phyloP scores from a whole-genome alignment of 2,113 vertebrate genomes.

The Oreocharis arfaki region DNA sequence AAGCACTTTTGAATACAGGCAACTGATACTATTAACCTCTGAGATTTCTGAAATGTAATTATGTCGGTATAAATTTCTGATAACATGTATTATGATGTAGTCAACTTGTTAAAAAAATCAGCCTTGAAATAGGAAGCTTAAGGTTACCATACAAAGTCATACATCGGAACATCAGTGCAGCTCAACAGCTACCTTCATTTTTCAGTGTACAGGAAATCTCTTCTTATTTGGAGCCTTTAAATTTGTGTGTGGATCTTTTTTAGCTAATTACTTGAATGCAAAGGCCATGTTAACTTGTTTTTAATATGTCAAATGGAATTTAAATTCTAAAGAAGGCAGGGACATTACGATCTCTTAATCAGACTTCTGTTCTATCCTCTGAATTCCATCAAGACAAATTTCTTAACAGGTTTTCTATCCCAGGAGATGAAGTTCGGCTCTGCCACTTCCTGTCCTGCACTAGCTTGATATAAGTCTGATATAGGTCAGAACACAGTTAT shows the following conservation, averaged over 20 bases:
- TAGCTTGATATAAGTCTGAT: not conserved
- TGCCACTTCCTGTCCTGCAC: not conserved
- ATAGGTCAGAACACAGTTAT: not conserved
- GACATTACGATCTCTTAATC: not conserved
- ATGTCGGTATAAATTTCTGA: not conserved
- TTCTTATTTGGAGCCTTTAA: not conserved
- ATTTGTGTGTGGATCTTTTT: not conserved
- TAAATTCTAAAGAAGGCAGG: not conserved
- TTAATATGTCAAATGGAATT: not conserved
- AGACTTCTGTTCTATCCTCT: not conserved
- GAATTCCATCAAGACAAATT: not conserved
- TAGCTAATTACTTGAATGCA: not conserved
- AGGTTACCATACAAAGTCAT: not conserved
- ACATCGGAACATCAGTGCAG: not conserved
- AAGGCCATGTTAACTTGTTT: not conserved
- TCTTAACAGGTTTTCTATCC: not conserved
- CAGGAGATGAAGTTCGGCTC: not conserved
- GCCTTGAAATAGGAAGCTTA: not conserved
- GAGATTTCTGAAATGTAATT: not conserved
- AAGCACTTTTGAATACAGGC: not conserved
- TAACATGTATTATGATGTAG: not conserved
- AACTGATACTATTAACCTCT: not conserved
- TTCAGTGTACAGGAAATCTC: not conserved
- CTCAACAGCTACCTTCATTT: not conserved
- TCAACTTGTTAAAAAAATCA: not conserved